Conservation (phyloP, 2,888 invertebrate species). For the Hofmannophila pseudospretella region DNA sequence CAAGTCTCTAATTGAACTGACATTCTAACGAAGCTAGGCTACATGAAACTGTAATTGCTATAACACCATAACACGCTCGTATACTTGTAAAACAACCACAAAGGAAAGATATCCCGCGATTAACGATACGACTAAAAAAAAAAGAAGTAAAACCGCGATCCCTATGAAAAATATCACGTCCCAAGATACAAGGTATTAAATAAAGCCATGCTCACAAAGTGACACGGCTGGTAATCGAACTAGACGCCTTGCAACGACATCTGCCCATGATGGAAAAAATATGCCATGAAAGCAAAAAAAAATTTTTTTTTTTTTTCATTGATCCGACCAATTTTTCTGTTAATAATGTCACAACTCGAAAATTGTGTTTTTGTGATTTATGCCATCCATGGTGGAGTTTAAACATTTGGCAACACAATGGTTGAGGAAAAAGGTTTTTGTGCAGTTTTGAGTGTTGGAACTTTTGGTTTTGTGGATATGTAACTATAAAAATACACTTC, state of each 20-base stretch:
- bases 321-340: conserved; percentile 62
- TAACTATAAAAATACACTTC: conserved; percentile 16
- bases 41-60: conserved; percentile 21
- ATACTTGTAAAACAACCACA: conserved; percentile 27
- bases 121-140: conserved; percentile 31
- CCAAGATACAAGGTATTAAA: conserved; percentile 60
- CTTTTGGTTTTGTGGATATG: conserved; percentile 40
- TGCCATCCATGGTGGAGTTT: conserved; percentile 37
- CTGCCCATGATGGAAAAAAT: conserved; percentile 60
- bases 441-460: conserved; percentile 33
- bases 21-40: no score
- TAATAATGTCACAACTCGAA: conserved; percentile 65
- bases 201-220: conserved; percentile 60
- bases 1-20: no score
- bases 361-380: conserved; percentile 44
- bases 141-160: conserved; percentile 24
- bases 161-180: conserved; percentile 50
- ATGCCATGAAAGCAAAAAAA: conserved; percentile 48
- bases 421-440: conserved; percentile 30
- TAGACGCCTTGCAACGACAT: conserved; percentile 54
- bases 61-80: conserved; percentile 23
- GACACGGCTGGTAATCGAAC: conserved; percentile 63
- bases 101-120: conserved; percentile 21
- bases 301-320: conserved; percentile 45
- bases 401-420: conserved; percentile 59